Conservation (phyloP, 1,140 invertebrate species). For the Ditylenchus dipsaci region DNA sequence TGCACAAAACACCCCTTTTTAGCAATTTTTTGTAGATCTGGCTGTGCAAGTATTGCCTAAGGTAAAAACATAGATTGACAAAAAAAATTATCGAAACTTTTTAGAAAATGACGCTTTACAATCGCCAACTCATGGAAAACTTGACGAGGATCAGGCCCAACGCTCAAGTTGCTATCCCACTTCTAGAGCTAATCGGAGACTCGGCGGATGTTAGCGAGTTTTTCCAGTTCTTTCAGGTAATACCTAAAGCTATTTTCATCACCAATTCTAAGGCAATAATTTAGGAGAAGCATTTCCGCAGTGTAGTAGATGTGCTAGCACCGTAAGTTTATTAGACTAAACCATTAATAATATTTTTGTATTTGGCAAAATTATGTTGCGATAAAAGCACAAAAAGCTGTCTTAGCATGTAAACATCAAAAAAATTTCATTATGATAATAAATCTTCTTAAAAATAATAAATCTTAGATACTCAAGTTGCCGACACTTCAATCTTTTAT, state of each 20-base stretch:
- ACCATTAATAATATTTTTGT: not conserved
- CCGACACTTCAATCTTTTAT: constrained; percentile 22
- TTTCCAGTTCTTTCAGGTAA: constrained; percentile 22
- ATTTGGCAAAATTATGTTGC: too few relatives aligned
- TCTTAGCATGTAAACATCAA: too few relatives aligned
- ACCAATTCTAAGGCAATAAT: not conserved
- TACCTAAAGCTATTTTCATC: not conserved
- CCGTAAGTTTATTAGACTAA: not conserved
- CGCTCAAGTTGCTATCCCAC: constrained; percentile 23
- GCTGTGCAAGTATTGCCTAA: constrained; percentile 18
- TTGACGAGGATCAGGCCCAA: constrained; percentile 4
- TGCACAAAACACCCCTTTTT: too few relatives aligned
- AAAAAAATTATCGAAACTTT: not conserved
- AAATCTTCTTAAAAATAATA: too few relatives aligned
- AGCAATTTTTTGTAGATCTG: not conserved
- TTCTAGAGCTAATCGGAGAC: constrained; percentile 14
- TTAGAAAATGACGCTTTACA: too few relatives aligned
- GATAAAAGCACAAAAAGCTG: too few relatives aligned
- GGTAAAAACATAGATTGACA: constrained; percentile 18
- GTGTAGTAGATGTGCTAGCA: constrained; percentile 8
- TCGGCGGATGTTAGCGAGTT: constrained; percentile 16
- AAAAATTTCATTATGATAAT: too few relatives aligned
- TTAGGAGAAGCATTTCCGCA: constrained; percentile 16
- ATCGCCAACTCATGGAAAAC: constrained; percentile 10
- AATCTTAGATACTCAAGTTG: constrained; percentile 13